These are phyloP conservation scores for Larimichthys polyactis DNA, from an alignment of 2,113 vertebrate genomes.

Conservation along the genomic window DNA sequence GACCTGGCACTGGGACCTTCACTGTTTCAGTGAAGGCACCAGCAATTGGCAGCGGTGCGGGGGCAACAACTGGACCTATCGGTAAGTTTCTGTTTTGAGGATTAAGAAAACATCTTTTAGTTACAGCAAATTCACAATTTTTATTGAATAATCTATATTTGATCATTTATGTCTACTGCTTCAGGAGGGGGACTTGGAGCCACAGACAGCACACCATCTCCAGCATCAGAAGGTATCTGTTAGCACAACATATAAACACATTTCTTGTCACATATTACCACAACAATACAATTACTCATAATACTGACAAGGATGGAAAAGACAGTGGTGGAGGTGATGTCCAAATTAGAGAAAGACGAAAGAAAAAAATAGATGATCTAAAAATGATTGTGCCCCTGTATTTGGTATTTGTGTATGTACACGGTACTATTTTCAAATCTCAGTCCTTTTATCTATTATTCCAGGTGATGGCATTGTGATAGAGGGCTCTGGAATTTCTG, in stretches of 20 bases:
- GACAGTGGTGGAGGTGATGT: neutral
- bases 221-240: slow-evolving; percentile 66
- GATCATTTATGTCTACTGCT: slow-evolving; percentile 33
- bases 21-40: slow-evolving; percentile 50
- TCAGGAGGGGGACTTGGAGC: slow-evolving; percentile 55
- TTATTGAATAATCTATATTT: slow-evolving; percentile 21
- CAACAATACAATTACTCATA: neutral
- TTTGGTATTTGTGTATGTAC: neutral
- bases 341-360: neutral
- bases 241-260: neutral
- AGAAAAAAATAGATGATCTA: neutral
- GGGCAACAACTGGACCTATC: slow-evolving; percentile 53
- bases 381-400: neutral
- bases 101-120: neutral
- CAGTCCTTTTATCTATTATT: slow-evolving; percentile 26
- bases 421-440: neutral
- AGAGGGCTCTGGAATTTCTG: slow-evolving; percentile 83
- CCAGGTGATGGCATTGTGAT: slow-evolving; percentile 74
- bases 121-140: neutral
- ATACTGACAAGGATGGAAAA: neutral
- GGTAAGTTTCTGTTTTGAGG: slow-evolving; percentile 44
- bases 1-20: slow-evolving; percentile 20
- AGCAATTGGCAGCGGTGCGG: slow-evolving; percentile 11
- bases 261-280: neutral
- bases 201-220: slow-evolving; percentile 59